Base-by-base conservation (phyloP, 1,140 invertebrate genomes). In the Apis cerana region DNA sequence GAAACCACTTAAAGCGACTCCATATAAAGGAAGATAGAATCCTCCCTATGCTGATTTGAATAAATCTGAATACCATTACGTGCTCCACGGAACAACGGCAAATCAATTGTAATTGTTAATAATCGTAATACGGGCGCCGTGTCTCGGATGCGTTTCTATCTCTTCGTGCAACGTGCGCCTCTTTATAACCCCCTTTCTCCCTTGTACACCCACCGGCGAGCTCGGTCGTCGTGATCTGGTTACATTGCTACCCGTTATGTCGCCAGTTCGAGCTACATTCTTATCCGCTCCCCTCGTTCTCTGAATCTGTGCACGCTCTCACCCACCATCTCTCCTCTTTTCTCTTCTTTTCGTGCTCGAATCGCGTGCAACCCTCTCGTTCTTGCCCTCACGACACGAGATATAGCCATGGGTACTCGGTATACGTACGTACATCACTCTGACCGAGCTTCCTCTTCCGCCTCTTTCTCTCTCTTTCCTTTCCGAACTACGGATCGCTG, bases 51-150 rank as follows among this genome's bases (percentile, higher is more conserved):
- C 64, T 48, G 67, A 92, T 92, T 91, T 90, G 80, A 92, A 91
- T 92, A 90, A 91, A 91, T 92, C 90, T 92, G 85, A 92, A 92
- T 92, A 91, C 89, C 90, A 83, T 87, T 77, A 72, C 64, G 87
- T 43, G 33, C 33, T 76, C 82, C 82, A 65, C 50, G 70, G 86
- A 91, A 92, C 90, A 88, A 89, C 88, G 85, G 87, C 89, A 90
- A 92, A 91, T 91, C 89, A 89, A 91, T 92, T 90, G 90, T 90
- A 90, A 91, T 91, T 92, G 90, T 92, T 92, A 91, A 92, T 92
- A 92, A 92, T 91, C 91, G 90, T 89, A 88, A 88, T 89, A 88
- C 84, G 79, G 70, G 75, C 71, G 84, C 75, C 77, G 84, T 83
- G 82, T 85, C 84, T 82, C 80, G 87, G 71, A 84, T 88, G 56